Conservation (phyloP, 2,888 invertebrate genomes). For the Odontothrips loti region DNA sequence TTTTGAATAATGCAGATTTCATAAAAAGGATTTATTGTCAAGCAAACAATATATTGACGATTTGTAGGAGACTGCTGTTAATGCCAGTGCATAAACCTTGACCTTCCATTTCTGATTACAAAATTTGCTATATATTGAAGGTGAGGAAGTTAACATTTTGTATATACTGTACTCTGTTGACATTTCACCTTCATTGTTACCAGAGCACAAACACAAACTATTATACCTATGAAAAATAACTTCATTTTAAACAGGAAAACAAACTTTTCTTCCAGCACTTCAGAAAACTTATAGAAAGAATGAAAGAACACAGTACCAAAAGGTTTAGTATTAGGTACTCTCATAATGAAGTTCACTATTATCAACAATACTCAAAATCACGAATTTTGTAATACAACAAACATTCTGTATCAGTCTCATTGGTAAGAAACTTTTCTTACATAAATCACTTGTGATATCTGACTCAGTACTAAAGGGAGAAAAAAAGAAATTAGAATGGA, state of each 20-base stretch:
- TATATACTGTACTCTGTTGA: too few species aligned
- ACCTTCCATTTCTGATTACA: too few species aligned
- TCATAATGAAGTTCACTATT: background rate
- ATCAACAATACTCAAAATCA: constrained; percentile 11
- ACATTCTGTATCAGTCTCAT: constrained; percentile 3
- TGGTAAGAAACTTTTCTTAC: background rate
- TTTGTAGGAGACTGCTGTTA: too few species aligned
- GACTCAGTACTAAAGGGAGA: background rate
- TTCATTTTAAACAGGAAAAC: background rate
- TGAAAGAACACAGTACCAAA: background rate
- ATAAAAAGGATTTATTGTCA: background rate
- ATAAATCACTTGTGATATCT: background rate
- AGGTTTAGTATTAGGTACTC: background rate
- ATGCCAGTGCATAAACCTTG: too few species aligned
- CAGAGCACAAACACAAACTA: too few species aligned
- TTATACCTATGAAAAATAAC: background rate
- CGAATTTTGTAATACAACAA: constrained; percentile 9
- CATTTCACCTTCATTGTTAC: too few species aligned
- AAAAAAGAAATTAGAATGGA: background rate
- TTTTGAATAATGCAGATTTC: background rate
- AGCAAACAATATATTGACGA: too few species aligned
- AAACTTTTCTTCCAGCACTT: background rate
- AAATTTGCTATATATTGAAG: too few species aligned
- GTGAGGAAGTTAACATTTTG: too few species aligned
- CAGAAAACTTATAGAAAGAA: background rate